Evolutionary conservation across 2,888 invertebrate genomes (phyloP).

Genomic region (Stenchaetothrips biformis): DNA sequence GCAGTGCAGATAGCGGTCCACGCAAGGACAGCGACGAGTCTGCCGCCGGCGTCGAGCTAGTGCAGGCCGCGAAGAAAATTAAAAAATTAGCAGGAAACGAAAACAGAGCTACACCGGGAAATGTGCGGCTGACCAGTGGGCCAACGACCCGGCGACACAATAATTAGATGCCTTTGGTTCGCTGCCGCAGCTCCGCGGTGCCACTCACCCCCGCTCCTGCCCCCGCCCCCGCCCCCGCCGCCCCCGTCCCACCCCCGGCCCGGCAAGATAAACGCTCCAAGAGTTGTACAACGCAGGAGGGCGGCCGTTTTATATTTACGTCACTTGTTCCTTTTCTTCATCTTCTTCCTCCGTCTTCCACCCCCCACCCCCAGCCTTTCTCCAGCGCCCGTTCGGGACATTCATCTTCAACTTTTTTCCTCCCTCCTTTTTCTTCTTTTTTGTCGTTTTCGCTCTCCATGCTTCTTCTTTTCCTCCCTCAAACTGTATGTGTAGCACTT

Average conservation of each 20-base stretch:
- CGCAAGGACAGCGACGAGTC: too few species aligned
- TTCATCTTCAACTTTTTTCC: conserved; percentile 17
- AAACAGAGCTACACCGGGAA: too few species aligned
- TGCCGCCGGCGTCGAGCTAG: too few species aligned
- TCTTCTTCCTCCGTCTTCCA: conserved; percentile 4
- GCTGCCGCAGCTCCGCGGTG: neutral
- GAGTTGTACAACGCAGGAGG: conserved; percentile 24
- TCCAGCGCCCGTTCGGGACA: conserved; percentile 23
- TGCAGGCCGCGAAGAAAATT: too few species aligned
- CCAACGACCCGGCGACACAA: too few species aligned
- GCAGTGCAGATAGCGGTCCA: too few species aligned
- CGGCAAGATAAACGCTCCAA: conserved; percentile 20
- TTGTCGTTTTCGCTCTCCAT: neutral
- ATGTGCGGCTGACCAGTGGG: too few species aligned
- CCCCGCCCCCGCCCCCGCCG: too few species aligned
- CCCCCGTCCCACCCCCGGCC: neutral
- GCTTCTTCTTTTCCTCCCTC: neutral
- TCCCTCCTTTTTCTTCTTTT: neutral
- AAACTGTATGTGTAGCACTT: conserved; percentile 25
- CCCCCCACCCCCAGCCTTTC: conserved; percentile 8
- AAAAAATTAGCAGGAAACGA: too few species aligned
- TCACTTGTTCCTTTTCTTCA: conserved; percentile 25
- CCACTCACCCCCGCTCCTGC: neutral
- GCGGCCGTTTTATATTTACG: conserved; percentile 21
- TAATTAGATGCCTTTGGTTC: too few species aligned